Percentiles rank a stretch among this genome's conserved stretches.
phyloP scores from a whole-genome alignment of 1,140 invertebrate genomes.

The Hesperophylax magnus region DNA sequence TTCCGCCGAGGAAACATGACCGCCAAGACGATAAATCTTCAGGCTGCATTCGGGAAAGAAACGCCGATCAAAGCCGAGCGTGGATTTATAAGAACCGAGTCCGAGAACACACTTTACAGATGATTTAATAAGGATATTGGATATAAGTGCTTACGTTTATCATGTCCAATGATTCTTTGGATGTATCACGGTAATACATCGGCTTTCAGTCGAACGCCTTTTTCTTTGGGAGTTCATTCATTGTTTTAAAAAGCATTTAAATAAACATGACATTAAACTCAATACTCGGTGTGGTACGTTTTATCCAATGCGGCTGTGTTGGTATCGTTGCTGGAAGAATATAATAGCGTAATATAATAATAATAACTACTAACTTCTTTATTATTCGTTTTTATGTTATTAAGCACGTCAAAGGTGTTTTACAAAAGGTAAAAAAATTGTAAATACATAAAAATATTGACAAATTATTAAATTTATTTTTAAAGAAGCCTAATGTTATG shows the following conservation, averaged over 20 bases:
- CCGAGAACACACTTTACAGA: slow-evolving; percentile 18
- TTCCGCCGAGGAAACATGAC: slow-evolving; percentile 5
- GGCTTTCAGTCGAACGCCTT: neutral
- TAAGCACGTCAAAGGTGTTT: no score
- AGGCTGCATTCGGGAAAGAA: slow-evolving; percentile 22
- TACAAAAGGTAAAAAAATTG: no score
- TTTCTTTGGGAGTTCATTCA: no score
- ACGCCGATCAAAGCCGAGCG: slow-evolving; percentile 23
- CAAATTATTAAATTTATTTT: no score
- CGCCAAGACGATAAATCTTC: slow-evolving; percentile 26
- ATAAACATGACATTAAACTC: neutral
- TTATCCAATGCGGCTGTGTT: neutral
- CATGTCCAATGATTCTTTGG: slow-evolving; percentile 13
- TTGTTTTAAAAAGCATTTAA: slow-evolving; percentile 5
- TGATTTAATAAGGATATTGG: slow-evolving; percentile 40
- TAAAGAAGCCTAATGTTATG: no score
- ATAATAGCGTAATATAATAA: no score
- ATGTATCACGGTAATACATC: slow-evolving; percentile 6
- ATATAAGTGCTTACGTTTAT: slow-evolving; percentile 19
- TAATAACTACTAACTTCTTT: no score
- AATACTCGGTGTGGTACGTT: no score
- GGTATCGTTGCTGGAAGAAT: no score
- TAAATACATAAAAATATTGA: no score
- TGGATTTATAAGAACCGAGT: slow-evolving; percentile 7
- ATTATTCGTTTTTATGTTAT: no score